Percentiles rank a stretch among this genome's conserved stretches.
Conservation (phyloP, 1,140 invertebrate species). For the Drosophila simulans region DNA sequence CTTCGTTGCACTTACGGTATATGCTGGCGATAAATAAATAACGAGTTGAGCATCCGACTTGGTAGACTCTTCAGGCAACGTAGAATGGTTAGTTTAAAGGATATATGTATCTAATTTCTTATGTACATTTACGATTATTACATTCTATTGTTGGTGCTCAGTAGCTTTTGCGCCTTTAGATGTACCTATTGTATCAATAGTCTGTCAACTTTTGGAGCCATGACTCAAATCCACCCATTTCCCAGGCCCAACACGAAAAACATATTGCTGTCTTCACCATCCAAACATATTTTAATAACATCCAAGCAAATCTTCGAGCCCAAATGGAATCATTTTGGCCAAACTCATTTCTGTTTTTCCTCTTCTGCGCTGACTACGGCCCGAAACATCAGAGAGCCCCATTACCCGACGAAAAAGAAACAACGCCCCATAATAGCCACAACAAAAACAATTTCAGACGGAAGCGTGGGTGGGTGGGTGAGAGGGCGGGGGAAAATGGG, state of each 20-base stretch:
- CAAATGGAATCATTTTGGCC: constrained; percentile 54
- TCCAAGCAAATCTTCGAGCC: constrained; percentile 1
- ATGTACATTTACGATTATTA: too few species aligned
- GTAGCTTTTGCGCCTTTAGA: too few species aligned
- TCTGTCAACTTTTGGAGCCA: too few species aligned
- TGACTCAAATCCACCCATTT: neutral
- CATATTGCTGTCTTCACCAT: constrained; percentile 60
- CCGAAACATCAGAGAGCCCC: constrained; percentile 41
- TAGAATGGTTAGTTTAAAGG: neutral
- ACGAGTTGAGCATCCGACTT: neutral
- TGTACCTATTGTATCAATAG: too few species aligned
- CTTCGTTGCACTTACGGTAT: neutral
- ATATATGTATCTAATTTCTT: too few species aligned
- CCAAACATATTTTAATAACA: constrained; percentile 27
- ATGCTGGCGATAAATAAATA: neutral
- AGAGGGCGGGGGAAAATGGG: neutral
- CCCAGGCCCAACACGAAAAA: constrained; percentile 35
- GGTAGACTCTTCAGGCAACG: neutral
- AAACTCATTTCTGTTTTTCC: constrained; percentile 59
- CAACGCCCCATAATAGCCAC: constrained; percentile 72
- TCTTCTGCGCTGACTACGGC: constrained; percentile 40
- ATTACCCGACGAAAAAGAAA: constrained; percentile 44
- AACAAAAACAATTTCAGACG: constrained; percentile 49
- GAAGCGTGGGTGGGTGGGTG: neutral
- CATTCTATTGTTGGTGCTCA: too few species aligned